Percentiles rank a stretch among this genome's conserved stretches.
These are phyloP conservation scores for Cossypha heuglini DNA, from an alignment of 2,797 vertebrate species.

Conservation along the genomic window DNA sequence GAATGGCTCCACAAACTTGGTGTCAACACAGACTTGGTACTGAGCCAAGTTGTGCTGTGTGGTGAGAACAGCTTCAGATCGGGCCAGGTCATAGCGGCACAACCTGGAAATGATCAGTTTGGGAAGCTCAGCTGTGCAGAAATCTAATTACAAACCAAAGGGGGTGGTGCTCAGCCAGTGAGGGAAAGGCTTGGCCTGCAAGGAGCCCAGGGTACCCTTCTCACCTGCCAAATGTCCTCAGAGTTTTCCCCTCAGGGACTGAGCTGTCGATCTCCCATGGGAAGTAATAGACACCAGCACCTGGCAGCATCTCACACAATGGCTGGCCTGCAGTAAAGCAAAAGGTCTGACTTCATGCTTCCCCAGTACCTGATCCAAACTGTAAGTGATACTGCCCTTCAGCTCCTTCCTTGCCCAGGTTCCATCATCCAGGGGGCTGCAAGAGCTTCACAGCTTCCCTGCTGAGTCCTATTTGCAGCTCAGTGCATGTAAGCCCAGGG, in stretches of 20 bases:
- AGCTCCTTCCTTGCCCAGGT: not conserved
- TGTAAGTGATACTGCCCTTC: not conserved
- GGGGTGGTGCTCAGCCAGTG: not conserved
- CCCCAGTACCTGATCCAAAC: not conserved
- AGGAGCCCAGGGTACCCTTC: not conserved
- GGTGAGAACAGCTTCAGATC: constrained; percentile 80
- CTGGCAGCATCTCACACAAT: constrained; percentile 80
- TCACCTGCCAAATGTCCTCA: constrained; percentile 91
- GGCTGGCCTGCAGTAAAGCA: not conserved
- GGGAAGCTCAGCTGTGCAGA: not conserved
- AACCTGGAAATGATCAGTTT: constrained; percentile 75
- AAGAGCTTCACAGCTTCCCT: not conserved
- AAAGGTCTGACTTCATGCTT: not conserved
- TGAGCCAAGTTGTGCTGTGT: constrained; percentile 75
- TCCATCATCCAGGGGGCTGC: not conserved
- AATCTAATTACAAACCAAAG: not conserved
- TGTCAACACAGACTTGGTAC: constrained; percentile 79
- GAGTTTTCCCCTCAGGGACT: constrained; percentile 75
- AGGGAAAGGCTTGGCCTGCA: not conserved
- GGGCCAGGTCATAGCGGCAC: constrained; percentile 76
- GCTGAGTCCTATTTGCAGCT: not conserved
- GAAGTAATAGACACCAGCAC: constrained; percentile 79
- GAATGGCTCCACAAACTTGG: constrained; percentile 90
- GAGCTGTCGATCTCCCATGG: constrained; percentile 85
- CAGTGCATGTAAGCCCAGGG: not conserved